Conservation (phyloP, 2,797 vertebrate species). For the Myripristis jacobus region DNA sequence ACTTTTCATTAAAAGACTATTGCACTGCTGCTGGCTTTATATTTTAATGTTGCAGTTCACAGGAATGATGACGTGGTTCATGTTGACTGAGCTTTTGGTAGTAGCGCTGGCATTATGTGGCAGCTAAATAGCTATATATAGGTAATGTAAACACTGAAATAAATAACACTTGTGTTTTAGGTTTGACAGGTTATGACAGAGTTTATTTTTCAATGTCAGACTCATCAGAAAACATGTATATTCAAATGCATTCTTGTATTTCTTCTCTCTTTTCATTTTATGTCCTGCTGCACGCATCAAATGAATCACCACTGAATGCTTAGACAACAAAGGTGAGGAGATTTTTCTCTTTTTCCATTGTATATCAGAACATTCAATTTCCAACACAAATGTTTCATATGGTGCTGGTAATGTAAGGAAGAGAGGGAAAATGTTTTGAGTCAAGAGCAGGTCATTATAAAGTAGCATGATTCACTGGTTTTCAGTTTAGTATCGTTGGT, state of each 20-base stretch:
- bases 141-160: no score
- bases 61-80: no score
- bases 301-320: not conserved
- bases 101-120: no score
- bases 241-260: not conserved
- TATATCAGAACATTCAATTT: not conserved
- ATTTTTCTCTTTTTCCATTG: not conserved
- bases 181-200: not conserved
- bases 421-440: not conserved
- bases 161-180: not conserved
- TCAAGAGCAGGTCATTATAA: no score
- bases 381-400: not conserved
- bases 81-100: no score
- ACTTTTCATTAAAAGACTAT: no score
- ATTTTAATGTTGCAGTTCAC: no score
- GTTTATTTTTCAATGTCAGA: no score
- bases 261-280: not conserved
- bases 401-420: not conserved
- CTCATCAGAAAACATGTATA: not conserved
- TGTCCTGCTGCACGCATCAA: constrained; percentile 3
- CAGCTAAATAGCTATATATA: no score
- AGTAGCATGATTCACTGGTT: no score
- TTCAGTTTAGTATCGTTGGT: no score
- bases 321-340: constrained; percentile 12
- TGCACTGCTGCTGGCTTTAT: no score